phyloP scores from a whole-genome alignment of 37 sponge, comb jelly and placozoan species.

The Beroe forskalii region DNA sequence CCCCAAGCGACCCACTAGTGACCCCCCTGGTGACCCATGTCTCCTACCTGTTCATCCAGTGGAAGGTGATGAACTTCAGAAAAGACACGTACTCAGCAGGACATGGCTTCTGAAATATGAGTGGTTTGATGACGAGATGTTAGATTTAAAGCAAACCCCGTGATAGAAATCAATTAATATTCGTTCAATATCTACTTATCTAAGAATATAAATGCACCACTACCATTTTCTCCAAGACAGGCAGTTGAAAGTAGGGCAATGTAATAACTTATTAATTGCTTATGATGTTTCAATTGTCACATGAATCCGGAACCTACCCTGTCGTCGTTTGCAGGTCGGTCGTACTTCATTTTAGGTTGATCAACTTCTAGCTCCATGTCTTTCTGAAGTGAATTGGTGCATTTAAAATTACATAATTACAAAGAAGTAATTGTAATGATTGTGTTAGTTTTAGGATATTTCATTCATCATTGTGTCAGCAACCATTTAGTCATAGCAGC shows the following conservation, averaged over 20 bases:
- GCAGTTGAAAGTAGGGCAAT: no score
- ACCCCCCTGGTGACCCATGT: no score
- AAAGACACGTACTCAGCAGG: constrained; percentile 21
- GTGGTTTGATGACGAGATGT: background rate
- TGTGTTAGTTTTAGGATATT: background rate
- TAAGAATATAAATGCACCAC: no score
- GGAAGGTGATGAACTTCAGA: background rate
- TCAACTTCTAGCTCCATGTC: background rate
- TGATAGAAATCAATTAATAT: no score
- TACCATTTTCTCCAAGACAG: no score
- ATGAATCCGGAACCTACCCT: constrained; percentile 20
- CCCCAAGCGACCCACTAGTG: no score
- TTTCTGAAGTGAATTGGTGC: background rate
- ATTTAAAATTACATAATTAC: background rate
- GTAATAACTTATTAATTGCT: no score
- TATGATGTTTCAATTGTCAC: no score
- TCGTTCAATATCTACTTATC: no score
- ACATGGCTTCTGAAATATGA: constrained; percentile 13
- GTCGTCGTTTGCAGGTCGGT: background rate
- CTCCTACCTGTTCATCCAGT: constrained; percentile 1
- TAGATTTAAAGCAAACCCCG: background rate
- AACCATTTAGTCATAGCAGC: no score
- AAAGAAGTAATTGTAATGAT: background rate
- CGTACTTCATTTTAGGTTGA: constrained; percentile 9
- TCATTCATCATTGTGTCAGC: no score